These are phyloP conservation scores for Austrofundulus limnaeus DNA, from an alignment of 2,113 vertebrate genomes.

Conservation along the genomic window DNA sequence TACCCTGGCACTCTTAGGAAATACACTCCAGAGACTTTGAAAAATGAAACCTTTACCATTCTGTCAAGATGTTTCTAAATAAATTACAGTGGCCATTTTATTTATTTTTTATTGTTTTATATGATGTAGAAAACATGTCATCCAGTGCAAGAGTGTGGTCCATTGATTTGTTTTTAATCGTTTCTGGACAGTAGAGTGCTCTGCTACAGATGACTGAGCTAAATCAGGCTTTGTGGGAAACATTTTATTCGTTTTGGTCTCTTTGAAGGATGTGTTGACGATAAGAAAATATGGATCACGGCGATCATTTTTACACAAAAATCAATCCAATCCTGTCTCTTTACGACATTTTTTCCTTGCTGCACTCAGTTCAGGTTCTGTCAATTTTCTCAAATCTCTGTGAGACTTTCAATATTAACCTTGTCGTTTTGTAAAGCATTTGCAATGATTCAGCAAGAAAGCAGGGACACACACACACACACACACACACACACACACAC, in stretches of 20 bases:
- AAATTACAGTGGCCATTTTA: not conserved
- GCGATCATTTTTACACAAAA: constrained; percentile 2
- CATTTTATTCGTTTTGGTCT: not conserved
- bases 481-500: constrained; percentile 5
- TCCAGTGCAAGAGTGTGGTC: not conserved
- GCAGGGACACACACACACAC: not conserved
- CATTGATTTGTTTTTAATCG: constrained; percentile 15
- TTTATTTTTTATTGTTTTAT: too few relatives aligned
- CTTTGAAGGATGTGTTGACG: constrained; percentile 9
- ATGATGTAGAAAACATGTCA: constrained; percentile 9
- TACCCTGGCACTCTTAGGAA: not conserved
- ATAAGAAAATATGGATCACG: not conserved
- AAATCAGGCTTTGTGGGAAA: constrained; percentile 4
- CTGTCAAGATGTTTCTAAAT: not conserved
- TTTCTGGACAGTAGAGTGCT: not conserved
- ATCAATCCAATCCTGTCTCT: constrained; percentile 10
- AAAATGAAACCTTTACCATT: not conserved
- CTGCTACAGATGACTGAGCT: not conserved
- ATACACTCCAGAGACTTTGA: constrained; percentile 2
- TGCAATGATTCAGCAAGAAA: constrained; percentile 12
- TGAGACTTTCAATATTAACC: not conserved
- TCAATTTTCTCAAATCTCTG: not conserved
- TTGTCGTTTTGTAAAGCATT: constrained; percentile 4
- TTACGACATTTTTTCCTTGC: constrained; percentile 8
- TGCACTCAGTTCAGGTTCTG: not conserved